Evolutionary conservation across 2,113 vertebrate genomes (phyloP).

Genomic region (Blennius ocellaris): DNA sequence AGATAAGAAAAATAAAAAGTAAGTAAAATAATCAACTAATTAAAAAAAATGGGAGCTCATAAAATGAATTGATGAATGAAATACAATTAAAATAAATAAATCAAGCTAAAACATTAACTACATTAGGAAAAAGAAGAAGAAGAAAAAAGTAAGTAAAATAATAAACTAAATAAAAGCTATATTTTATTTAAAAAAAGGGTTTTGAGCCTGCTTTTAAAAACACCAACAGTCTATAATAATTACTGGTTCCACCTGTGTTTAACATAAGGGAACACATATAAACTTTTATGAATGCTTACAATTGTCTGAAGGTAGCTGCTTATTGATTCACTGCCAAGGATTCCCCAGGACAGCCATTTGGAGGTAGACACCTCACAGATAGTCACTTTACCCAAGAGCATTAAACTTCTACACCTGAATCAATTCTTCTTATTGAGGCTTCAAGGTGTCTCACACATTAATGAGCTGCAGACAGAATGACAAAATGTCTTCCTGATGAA

Average conservation of each 20-base stretch:
- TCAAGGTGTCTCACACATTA: conserved; percentile 45
- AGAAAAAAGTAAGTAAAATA: background rate
- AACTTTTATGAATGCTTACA: conserved; percentile 27
- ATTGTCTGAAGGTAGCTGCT: conserved; percentile 64
- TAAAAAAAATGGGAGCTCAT: too few relatives aligned
- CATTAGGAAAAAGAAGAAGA: too few relatives aligned
- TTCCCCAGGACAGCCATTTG: conserved; percentile 65
- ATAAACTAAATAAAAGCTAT: too few relatives aligned
- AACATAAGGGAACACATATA: conserved; percentile 9
- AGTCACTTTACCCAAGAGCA: conserved; percentile 51
- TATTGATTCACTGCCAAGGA: conserved; percentile 63
- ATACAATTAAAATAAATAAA: too few relatives aligned
- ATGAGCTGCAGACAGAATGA: conserved; percentile 44
- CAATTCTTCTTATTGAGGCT: conserved; percentile 51
- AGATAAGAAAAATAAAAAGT: too few relatives aligned
- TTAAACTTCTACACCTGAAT: conserved; percentile 63
- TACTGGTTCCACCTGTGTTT: background rate
- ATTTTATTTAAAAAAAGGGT: too few relatives aligned
- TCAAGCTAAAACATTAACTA: too few relatives aligned
- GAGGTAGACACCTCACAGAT: conserved; percentile 61
- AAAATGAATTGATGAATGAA: too few relatives aligned
- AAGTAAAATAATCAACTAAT: too few relatives aligned
- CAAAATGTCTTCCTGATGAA: conserved; percentile 33
- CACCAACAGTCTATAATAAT: background rate
- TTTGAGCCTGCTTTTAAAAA: too few relatives aligned